A percentile compares a stretch with the other conserved stretches of the same genome.
phyloP scores from a whole-genome alignment of 2,888 invertebrate species.

The Eremobia ochroleuca region DNA sequence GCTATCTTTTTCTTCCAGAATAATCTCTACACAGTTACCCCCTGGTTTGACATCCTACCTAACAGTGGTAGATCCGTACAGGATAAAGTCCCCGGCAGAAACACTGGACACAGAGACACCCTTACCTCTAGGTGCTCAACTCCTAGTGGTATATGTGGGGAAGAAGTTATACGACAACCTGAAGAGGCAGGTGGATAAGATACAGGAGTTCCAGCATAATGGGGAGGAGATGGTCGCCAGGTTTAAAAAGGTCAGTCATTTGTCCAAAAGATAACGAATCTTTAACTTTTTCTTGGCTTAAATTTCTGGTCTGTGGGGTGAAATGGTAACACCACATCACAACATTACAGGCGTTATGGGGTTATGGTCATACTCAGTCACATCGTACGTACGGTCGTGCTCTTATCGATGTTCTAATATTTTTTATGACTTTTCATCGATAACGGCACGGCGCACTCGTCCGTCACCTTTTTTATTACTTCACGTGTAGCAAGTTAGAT shows the following conservation, averaged over 20 bases:
- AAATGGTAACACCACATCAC: background rate
- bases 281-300: background rate
- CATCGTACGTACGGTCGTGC: too few species aligned
- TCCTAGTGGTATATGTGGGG: slow-evolving; percentile 94
- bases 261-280: background rate
- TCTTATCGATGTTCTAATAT: background rate
- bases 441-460: background rate
- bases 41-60: slow-evolving; percentile 94
- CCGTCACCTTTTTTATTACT: background rate
- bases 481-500: background rate
- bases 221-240: slow-evolving; percentile 86
- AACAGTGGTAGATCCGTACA: slow-evolving; percentile 95
- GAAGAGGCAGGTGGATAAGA: slow-evolving; percentile 79
- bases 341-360: background rate
- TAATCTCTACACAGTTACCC: slow-evolving; percentile 95
- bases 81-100: slow-evolving; percentile 96
- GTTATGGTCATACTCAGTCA: background rate
- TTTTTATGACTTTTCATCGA: background rate
- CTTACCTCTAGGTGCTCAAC: slow-evolving; percentile 95
- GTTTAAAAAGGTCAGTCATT: slow-evolving; percentile 83
- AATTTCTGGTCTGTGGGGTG: too few species aligned
- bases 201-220: slow-evolving; percentile 83
- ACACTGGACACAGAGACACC: slow-evolving; percentile 92
- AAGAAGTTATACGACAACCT: slow-evolving; percentile 91
- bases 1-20: slow-evolving; percentile 87